Evolutionary conservation across 2,888 invertebrate genomes (phyloP).

Genomic region (Trissolcus japonicus): DNA sequence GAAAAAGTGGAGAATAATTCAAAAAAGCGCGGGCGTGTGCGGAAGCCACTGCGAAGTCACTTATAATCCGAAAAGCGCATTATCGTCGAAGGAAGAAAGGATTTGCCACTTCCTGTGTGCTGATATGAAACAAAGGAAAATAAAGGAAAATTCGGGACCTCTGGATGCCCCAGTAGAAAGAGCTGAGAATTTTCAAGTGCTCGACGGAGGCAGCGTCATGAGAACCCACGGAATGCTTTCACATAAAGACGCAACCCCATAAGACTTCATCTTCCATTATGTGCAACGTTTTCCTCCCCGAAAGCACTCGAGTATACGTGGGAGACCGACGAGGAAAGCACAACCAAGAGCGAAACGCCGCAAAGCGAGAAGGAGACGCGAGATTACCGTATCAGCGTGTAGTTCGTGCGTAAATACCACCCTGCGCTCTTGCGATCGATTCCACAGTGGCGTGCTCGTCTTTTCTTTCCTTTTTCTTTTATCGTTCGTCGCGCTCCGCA

Average conservation of each 20-base stretch:
- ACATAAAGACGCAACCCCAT: slow-evolving; percentile 73
- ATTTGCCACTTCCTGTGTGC: slow-evolving; percentile 60
- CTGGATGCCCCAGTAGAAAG: slow-evolving; percentile 54
- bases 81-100: slow-evolving; percentile 60
- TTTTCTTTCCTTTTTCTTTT: slow-evolving; percentile 55
- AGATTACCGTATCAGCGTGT: slow-evolving; percentile 66
- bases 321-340: slow-evolving; percentile 29
- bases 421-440: slow-evolving; percentile 59
- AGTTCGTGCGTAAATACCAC: slow-evolving; percentile 74
- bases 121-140: slow-evolving; percentile 60
- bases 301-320: slow-evolving; percentile 59
- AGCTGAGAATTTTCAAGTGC: slow-evolving; percentile 65
- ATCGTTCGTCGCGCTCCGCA: slow-evolving; percentile 14
- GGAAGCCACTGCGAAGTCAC: slow-evolving; percentile 56
- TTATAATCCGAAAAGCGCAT: slow-evolving; percentile 60
- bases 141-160: slow-evolving; percentile 59
- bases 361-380: slow-evolving; percentile 19
- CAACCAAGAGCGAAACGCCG: slow-evolving; percentile 13
- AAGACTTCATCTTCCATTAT: slow-evolving; percentile 69
- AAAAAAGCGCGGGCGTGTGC: slow-evolving; percentile 53
- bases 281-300: slow-evolving; percentile 66
- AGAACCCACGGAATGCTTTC: slow-evolving; percentile 73
- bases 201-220: slow-evolving; percentile 67
- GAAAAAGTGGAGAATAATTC: slow-evolving; percentile 43
- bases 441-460: slow-evolving; percentile 58